Evolutionary conservation across 2,888 invertebrate species (phyloP).

Genomic region (Nebria brevicollis): DNA sequence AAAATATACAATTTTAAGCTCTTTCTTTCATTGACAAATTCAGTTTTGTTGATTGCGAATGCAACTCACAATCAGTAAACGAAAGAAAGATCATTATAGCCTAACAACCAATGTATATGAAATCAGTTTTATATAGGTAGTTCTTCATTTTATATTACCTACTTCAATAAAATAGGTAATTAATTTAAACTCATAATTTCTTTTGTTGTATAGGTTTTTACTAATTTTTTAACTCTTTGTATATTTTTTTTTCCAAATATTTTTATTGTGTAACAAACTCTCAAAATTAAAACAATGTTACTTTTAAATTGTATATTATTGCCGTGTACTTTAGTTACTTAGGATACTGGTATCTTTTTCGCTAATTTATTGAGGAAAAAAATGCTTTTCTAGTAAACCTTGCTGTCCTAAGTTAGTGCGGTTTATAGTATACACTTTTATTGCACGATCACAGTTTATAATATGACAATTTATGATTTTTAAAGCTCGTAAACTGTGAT

Average conservation of each 20-base stretch:
- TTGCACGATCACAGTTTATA: conserved; percentile 50
- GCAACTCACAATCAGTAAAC: too few species aligned
- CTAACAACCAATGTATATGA: too few species aligned
- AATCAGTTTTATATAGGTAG: too few species aligned
- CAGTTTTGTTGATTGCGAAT: too few species aligned
- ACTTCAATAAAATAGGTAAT: too few species aligned
- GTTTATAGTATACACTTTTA: neutral
- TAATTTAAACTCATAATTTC: too few species aligned
- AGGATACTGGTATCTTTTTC: neutral
- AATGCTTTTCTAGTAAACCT: neutral
- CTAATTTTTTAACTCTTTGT: neutral
- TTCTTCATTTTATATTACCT: too few species aligned
- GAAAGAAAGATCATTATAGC: too few species aligned
- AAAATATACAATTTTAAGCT: neutral
- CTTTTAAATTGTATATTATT: neutral
- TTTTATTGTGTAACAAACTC: neutral
- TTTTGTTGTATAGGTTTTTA: neutral
- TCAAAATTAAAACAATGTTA: neutral
- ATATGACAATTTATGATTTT: conserved; percentile 22
- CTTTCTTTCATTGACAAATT: neutral
- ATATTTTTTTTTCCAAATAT: neutral
- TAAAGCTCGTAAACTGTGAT: conserved; percentile 35
- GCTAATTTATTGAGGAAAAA: too few species aligned
- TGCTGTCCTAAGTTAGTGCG: neutral
- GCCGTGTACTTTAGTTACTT: neutral